These are phyloP conservation scores for Drosophila pullipes DNA, from an alignment of 2,888 invertebrate genomes.

Conservation along the genomic window DNA sequence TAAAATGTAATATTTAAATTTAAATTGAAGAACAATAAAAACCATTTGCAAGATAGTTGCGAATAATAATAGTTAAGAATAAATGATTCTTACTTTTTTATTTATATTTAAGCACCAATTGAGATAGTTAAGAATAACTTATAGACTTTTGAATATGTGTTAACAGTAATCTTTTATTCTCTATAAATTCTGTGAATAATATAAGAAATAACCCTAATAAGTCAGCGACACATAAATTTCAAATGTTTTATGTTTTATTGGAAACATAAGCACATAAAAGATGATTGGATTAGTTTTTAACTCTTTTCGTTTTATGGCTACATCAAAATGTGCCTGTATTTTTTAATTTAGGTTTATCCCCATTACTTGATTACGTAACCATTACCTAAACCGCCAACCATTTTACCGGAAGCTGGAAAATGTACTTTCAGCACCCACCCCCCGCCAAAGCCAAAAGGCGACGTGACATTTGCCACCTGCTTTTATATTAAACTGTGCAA, in stretches of 20 bases:
- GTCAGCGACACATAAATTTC: too few species aligned
- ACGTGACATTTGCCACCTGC: constrained; percentile 45
- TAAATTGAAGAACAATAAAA: not conserved
- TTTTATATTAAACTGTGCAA: not conserved
- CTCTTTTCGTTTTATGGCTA: not conserved
- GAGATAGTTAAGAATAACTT: not conserved
- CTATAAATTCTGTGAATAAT: not conserved
- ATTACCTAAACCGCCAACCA: constrained; percentile 9
- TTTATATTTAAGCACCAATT: not conserved
- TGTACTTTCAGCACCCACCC: not conserved
- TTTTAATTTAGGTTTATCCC: constrained; percentile 3
- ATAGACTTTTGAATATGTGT: not conserved
- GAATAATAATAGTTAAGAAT: not conserved
- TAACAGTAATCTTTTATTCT: not conserved
- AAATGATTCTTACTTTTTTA: not conserved
- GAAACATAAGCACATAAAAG: not conserved
- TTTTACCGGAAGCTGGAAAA: constrained; percentile 4
- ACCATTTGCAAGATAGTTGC: not conserved
- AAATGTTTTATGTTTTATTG: not conserved
- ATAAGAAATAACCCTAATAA: not conserved
- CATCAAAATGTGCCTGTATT: not conserved
- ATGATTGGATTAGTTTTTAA: not conserved
- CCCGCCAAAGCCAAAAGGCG: not conserved
- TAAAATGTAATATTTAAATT: not conserved
- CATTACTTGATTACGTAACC: constrained; percentile 33